Percentiles rank a stretch among this genome's conserved stretches.
These are phyloP conservation scores for Crambe crambe DNA, from an alignment of 37 sponge, comb jelly and placozoan species.

Conservation along the genomic window DNA sequence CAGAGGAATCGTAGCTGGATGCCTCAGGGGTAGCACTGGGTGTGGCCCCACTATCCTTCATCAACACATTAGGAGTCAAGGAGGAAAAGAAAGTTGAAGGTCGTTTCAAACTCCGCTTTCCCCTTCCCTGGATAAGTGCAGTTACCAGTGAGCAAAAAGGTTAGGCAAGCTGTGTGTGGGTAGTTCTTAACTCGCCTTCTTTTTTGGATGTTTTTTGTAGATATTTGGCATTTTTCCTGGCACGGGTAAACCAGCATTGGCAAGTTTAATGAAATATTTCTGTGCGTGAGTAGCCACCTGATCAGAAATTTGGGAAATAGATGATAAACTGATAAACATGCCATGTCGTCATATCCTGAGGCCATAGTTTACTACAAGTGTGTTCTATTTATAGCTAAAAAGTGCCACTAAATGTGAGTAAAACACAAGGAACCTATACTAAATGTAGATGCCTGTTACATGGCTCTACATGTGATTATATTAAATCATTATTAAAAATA, in stretches of 20 bases:
- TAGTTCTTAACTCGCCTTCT: no score
- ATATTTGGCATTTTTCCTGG: constrained; percentile 85
- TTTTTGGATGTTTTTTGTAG: constrained; percentile 20
- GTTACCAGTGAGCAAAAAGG: neutral
- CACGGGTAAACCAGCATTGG: constrained; percentile 85
- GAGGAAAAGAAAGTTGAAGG: constrained; percentile 76
- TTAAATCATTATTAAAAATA: no score
- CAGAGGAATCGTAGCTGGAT: constrained; percentile 2
- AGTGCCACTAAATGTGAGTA: no score
- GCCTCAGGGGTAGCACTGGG: neutral
- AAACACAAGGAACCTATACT: no score
- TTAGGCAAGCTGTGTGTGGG: neutral
- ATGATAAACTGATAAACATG: no score
- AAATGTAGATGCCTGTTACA: no score
- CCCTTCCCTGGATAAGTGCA: neutral
- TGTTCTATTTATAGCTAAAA: no score
- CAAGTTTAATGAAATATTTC: constrained; percentile 89
- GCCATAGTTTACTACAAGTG: no score
- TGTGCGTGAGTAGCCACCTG: constrained; percentile 90
- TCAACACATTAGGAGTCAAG: constrained; percentile 54
- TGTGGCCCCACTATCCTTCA: constrained; percentile 33
- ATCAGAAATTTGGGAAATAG: no score
- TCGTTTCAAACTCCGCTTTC: constrained; percentile 27
- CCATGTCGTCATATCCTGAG: no score
- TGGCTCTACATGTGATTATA: no score